Conservation (phyloP, 2,888 invertebrate genomes). For the Agrenia bidenticulata region DNA sequence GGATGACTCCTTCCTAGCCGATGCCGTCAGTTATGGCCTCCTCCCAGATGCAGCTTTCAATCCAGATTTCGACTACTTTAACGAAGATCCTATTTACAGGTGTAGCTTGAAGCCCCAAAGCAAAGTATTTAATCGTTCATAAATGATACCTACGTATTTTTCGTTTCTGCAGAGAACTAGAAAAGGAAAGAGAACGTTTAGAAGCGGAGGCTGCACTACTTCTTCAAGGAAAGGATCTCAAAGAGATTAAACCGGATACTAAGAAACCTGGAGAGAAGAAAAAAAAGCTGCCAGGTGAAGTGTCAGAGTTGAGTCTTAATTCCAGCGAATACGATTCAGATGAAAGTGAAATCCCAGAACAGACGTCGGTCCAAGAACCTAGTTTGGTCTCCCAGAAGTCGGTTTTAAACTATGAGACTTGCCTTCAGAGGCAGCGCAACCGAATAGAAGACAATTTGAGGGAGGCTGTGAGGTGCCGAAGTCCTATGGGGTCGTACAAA, state of each 20-base stretch:
- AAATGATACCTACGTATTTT: too few species aligned
- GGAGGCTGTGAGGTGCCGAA: constrained; percentile 24
- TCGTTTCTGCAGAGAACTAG: too few species aligned
- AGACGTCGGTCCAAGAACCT: not conserved
- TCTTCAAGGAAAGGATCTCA: constrained; percentile 9
- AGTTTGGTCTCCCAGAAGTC: not conserved
- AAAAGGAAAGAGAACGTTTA: not conserved
- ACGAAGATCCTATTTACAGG: constrained; percentile 30
- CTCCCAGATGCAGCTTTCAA: constrained; percentile 32
- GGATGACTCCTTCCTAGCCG: constrained; percentile 32
- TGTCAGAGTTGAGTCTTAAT: not conserved
- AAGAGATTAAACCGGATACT: constrained; percentile 9
- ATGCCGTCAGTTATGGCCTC: constrained; percentile 29
- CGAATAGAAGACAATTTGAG: constrained; percentile 29
- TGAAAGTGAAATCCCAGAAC: not conserved
- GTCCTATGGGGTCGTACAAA: constrained; percentile 34
- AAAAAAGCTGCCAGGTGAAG: not conserved
- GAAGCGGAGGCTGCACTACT: not conserved
- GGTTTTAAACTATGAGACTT: constrained; percentile 22
- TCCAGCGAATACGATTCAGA: not conserved
- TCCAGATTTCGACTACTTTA: constrained; percentile 37
- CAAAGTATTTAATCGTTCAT: too few species aligned
- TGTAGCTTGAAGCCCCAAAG: too few species aligned
- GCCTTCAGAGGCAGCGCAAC: constrained; percentile 23
- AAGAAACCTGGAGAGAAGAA: not conserved